These are phyloP conservation scores for Ischnus inquisitorius DNA, from an alignment of 2,888 invertebrate species.

Conservation along the genomic window DNA sequence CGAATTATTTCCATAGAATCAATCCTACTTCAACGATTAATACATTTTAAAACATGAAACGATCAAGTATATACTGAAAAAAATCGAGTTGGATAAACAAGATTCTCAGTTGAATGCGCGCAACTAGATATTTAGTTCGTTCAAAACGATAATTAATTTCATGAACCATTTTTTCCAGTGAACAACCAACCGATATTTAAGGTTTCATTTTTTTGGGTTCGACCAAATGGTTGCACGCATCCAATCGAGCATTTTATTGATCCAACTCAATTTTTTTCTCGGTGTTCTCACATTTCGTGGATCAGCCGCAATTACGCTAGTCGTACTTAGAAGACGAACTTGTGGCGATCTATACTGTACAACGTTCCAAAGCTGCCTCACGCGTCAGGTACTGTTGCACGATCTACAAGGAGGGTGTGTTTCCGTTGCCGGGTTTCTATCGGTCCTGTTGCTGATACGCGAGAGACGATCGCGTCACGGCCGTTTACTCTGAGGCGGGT, in stretches of 20 bases:
- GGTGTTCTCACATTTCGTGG: not conserved
- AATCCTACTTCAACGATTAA: not conserved
- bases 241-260: too few relatives aligned
- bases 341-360: conserved; percentile 7
- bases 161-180: too few relatives aligned
- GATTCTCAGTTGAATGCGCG: too few relatives aligned
- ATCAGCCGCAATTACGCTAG: not conserved
- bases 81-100: too few relatives aligned
- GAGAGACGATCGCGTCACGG: conserved; percentile 22
- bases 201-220: too few relatives aligned
- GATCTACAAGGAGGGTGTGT: conserved; percentile 16
- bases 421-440: conserved; percentile 21
- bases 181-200: too few relatives aligned
- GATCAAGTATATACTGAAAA: not conserved
- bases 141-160: too few relatives aligned
- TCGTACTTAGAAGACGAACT: not conserved
- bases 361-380: not conserved
- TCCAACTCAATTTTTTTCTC: too few relatives aligned
- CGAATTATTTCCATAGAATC: not conserved
- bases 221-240: too few relatives aligned
- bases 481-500: conserved; percentile 56
- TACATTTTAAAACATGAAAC: not conserved
- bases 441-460: conserved; percentile 6
- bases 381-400: conserved; percentile 24
- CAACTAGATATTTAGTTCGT: too few relatives aligned